These are phyloP conservation scores for Drosophila tsacasi DNA, from an alignment of 1,140 invertebrate genomes.

Conservation along the genomic window DNA sequence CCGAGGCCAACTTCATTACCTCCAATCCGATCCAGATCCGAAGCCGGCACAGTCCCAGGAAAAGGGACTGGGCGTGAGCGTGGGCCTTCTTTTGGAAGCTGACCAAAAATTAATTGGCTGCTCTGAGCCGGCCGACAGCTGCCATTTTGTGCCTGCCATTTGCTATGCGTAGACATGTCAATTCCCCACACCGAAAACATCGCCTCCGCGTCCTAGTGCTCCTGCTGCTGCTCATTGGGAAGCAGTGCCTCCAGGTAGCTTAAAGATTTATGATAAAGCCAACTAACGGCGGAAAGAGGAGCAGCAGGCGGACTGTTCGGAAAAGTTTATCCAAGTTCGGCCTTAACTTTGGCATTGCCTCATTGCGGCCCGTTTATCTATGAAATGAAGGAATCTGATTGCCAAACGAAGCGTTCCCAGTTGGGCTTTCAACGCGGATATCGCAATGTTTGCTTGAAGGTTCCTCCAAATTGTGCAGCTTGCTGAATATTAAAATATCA, in stretches of 20 bases:
- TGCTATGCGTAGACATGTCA: conserved; percentile 73
- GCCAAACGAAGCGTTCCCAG: conserved; percentile 43
- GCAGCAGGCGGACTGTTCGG: neutral
- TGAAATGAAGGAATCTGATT: conserved; percentile 72
- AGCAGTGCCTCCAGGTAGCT: conserved; percentile 55
- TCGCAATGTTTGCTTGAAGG: conserved; percentile 6
- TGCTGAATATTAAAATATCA: conserved; percentile 32
- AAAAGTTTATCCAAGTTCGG: conserved; percentile 71
- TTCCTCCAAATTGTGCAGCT: neutral
- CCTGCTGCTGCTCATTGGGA: conserved; percentile 1
- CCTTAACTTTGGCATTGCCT: conserved; percentile 68
- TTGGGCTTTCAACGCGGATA: conserved; percentile 22
- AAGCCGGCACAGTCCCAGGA: neutral
- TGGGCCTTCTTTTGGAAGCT: conserved; percentile 44
- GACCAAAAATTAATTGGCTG: conserved; percentile 79
- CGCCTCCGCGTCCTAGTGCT: neutral
- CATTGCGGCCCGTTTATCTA: conserved; percentile 77
- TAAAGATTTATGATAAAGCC: conserved; percentile 82
- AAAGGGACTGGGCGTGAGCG: conserved; percentile 10
- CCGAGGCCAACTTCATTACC: conserved; percentile 64
- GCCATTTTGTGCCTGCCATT: conserved; percentile 69
- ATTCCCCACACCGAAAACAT: conserved; percentile 32
- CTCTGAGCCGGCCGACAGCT: conserved; percentile 67
- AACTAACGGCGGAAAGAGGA: conserved; percentile 27
- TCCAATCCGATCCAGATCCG: conserved; percentile 14